These are phyloP conservation scores for Anagyrus pseudococci DNA, from an alignment of 2,888 invertebrate species.

Conservation along the genomic window DNA sequence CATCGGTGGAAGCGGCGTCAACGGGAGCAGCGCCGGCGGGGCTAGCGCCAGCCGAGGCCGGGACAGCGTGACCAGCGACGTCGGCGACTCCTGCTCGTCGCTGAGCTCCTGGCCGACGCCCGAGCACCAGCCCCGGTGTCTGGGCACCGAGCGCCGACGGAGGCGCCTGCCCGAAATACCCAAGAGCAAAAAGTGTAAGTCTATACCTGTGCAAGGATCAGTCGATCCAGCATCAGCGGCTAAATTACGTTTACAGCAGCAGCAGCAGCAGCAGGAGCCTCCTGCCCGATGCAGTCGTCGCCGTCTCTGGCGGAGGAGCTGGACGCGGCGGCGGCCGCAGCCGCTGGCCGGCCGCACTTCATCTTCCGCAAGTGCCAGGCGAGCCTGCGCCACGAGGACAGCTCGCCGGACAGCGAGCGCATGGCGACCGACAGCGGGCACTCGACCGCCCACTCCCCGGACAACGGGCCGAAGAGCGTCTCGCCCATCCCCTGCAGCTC, in stretches of 20 bases:
- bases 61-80: slow-evolving; percentile 57
- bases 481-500: slow-evolving; percentile 73
- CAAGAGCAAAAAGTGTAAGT: slow-evolving; percentile 84
- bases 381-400: slow-evolving; percentile 70
- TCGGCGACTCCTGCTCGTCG: slow-evolving; percentile 56
- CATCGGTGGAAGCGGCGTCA: slow-evolving; percentile 25
- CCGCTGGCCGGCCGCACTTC: slow-evolving; percentile 55
- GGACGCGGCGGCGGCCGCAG: slow-evolving; percentile 62
- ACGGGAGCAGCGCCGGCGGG: slow-evolving; percentile 19
- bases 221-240: too few relatives aligned
- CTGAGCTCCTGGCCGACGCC: slow-evolving; percentile 56
- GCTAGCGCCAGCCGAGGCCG: slow-evolving; percentile 46
- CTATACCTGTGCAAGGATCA: background rate
- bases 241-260: too few relatives aligned
- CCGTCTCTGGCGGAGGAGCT: slow-evolving; percentile 76
- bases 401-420: slow-evolving; percentile 86
- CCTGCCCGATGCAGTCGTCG: slow-evolving; percentile 55
- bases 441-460: slow-evolving; percentile 90
- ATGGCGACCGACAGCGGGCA: slow-evolving; percentile 88
- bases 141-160: slow-evolving; percentile 76
- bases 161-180: slow-evolving; percentile 90
- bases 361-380: slow-evolving; percentile 55
- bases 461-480: slow-evolving; percentile 83
- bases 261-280: too few relatives aligned
- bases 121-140: slow-evolving; percentile 51